phyloP scores from a whole-genome alignment of 92 coral and sea anemone species.

The Epizoanthus rinbou region DNA sequence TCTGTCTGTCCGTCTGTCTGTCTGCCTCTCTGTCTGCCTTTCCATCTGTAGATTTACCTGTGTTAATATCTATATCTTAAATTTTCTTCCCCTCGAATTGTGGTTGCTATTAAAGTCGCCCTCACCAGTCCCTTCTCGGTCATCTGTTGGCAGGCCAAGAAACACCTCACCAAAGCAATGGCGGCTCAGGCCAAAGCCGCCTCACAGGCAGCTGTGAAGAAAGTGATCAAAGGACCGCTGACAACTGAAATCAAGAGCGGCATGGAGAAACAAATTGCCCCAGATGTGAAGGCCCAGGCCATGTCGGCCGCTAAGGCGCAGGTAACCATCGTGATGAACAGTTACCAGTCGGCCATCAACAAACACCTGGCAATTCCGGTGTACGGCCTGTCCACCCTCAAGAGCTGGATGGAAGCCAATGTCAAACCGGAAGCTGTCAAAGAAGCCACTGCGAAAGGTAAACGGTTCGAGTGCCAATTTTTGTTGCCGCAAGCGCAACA shows the following conservation, averaged over 20 bases:
- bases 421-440: conserved; percentile 49
- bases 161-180: conserved; percentile 47
- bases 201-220: conserved; percentile 42
- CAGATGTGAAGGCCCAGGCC: conserved; percentile 44
- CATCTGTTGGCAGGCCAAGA: conserved; percentile 40
- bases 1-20: no score
- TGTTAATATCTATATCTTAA: no score
- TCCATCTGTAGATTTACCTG: no score
- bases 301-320: conserved; percentile 36
- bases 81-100: no score
- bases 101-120: no score
- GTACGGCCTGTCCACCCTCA: conserved; percentile 41
- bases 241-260: conserved; percentile 36
- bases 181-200: conserved; percentile 33
- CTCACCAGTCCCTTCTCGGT: no score
- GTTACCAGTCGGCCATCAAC: conserved; percentile 34
- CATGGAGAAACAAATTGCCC: conserved; percentile 38
- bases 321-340: conserved; percentile 42
- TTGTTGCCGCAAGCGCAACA: not conserved
- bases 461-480: not conserved
- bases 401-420: conserved; percentile 43
- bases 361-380: conserved; percentile 46
- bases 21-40: no score
- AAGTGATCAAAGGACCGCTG: conserved; percentile 30
- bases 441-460: conserved; percentile 44